Percentiles rank a stretch among this genome's conserved stretches.
Evolutionary conservation across 2,113 vertebrate genomes (phyloP).

Genomic region (Sminthopsis crassicaudata): DNA sequence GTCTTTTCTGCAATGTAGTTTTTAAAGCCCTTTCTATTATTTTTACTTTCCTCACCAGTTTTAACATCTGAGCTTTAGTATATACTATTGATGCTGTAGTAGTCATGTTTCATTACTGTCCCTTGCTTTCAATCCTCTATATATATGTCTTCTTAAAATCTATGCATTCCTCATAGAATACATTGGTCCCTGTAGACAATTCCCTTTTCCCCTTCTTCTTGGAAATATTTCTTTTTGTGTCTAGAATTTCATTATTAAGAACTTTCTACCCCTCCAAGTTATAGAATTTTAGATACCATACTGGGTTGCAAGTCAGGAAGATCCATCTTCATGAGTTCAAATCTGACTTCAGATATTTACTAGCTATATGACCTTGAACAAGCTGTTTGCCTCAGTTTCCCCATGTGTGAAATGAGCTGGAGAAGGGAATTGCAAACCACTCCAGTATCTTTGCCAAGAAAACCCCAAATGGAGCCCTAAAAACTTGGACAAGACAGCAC

Average conservation of each 20-base stretch:
- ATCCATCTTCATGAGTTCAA: background rate
- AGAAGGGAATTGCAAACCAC: background rate
- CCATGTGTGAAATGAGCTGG: background rate
- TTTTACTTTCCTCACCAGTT: background rate
- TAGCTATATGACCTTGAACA: background rate
- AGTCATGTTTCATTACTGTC: background rate
- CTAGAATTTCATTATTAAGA: background rate
- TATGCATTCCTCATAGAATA: background rate
- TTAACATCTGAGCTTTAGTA: background rate
- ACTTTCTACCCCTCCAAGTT: background rate
- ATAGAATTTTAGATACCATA: background rate
- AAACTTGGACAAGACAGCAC: background rate
- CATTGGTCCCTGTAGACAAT: background rate
- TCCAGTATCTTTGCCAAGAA: background rate
- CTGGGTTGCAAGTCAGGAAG: background rate
- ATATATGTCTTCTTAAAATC: background rate
- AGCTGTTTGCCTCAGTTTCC: background rate
- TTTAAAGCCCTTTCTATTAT: background rate
- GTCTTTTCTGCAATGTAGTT: background rate
- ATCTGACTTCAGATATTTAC: background rate
- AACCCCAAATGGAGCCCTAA: background rate
- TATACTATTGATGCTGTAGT: background rate
- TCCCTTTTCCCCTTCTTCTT: background rate
- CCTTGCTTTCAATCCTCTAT: background rate
- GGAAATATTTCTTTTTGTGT: background rate